Percentiles rank a stretch among this genome's conserved stretches.
Evolutionary conservation across 2,113 vertebrate genomes (phyloP).

Genomic region (Carollia perspicillata): DNA sequence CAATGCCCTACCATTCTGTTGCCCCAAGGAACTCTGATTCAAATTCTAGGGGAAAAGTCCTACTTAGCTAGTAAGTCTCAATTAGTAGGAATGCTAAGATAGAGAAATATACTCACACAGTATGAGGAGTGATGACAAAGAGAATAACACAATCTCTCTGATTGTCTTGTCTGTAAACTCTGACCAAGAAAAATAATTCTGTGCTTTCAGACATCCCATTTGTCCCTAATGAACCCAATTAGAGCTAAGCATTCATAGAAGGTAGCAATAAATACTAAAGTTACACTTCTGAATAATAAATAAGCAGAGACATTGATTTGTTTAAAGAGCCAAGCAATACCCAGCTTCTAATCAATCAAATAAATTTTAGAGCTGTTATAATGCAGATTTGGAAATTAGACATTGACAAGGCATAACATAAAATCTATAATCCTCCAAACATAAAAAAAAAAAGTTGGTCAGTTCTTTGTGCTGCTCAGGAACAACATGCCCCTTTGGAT

Average conservation of each 20-base stretch:
- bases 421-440: not conserved
- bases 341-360: conserved; percentile 48
- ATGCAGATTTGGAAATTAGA: conserved; percentile 43
- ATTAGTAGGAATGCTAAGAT: conserved; percentile 18
- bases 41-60: conserved; percentile 43
- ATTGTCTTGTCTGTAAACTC: conserved; percentile 69
- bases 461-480: conserved; percentile 48
- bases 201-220: conserved; percentile 56
- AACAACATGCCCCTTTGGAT: conserved; percentile 35
- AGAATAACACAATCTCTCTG: conserved; percentile 57
- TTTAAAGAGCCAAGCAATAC: conserved; percentile 51
- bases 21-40: conserved; percentile 39
- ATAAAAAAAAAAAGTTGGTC: not conserved
- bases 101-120: conserved; percentile 50
- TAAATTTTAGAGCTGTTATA: conserved; percentile 7
- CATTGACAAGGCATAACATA: not conserved
- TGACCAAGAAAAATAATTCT: conserved; percentile 56
- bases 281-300: conserved; percentile 74
- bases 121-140: conserved; percentile 22
- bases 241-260: conserved; percentile 64
- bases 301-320: conserved; percentile 57
- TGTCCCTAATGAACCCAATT: conserved; percentile 54
- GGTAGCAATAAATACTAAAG: conserved; percentile 76
- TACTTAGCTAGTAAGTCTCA: conserved; percentile 13
- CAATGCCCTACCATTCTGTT: not conserved